These are phyloP conservation scores for Pyrochroa serraticornis DNA, from an alignment of 2,888 invertebrate species.

Conservation along the genomic window DNA sequence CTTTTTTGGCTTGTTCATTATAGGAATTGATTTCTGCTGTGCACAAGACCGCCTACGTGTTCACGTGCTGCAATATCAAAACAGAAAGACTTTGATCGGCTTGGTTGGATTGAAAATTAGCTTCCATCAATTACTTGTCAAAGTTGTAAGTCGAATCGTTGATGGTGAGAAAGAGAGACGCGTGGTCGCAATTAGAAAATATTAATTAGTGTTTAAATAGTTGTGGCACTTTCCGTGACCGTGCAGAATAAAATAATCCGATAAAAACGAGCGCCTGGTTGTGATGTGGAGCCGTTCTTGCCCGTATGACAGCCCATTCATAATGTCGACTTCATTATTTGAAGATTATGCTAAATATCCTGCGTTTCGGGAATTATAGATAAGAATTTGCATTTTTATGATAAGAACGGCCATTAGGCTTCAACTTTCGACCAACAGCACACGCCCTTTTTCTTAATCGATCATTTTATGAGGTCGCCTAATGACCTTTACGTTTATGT, in stretches of 20 bases:
- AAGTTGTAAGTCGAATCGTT: too few relatives aligned
- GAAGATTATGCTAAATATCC: conserved; percentile 53
- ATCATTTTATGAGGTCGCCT: conserved; percentile 41
- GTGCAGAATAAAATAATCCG: conserved; percentile 42
- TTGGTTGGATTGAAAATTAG: too few relatives aligned
- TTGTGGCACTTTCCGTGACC: conserved; percentile 48
- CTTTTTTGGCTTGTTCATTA: too few relatives aligned
- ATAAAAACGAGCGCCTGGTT: conserved; percentile 35
- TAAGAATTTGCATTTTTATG: conserved; percentile 52
- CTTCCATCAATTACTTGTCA: too few relatives aligned
- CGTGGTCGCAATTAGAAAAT: conserved; percentile 26
- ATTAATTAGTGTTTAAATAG: conserved; percentile 49
- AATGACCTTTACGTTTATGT: conserved; percentile 24
- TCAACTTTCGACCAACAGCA: conserved; percentile 36
- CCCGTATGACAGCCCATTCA: conserved; percentile 53
- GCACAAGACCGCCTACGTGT: too few relatives aligned
- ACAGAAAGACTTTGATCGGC: too few relatives aligned
- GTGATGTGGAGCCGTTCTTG: conserved; percentile 41
- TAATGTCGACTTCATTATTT: conserved; percentile 53
- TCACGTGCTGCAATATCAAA: too few relatives aligned
- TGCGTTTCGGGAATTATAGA: conserved; percentile 47
- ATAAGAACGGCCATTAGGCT: conserved; percentile 51
- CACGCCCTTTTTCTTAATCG: conserved; percentile 40
- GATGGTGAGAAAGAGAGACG: too few relatives aligned
- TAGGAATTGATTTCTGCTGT: too few relatives aligned